Evolutionary conservation across 2,888 invertebrate genomes (phyloP).

Genomic region (Caenorhabditis sp.): DNA sequence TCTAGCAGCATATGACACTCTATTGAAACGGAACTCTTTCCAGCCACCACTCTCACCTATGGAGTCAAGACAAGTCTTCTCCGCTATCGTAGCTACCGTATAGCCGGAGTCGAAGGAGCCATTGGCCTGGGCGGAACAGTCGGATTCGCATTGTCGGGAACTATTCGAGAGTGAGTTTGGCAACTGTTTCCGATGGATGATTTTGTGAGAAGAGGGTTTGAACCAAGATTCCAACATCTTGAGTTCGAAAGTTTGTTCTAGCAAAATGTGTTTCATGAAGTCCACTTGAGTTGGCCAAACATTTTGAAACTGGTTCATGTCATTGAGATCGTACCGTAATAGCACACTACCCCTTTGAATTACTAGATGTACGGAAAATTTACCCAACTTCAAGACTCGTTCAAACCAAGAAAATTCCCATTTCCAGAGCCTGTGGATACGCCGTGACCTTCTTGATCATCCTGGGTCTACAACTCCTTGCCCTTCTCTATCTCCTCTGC

Average conservation of each 20-base stretch:
- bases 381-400: background rate
- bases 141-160: slow-evolving; percentile 83
- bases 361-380: too few species aligned
- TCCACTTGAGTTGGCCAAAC: too few species aligned
- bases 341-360: too few species aligned
- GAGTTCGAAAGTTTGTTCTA: too few species aligned
- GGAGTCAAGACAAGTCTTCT: slow-evolving; percentile 82
- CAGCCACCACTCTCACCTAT: slow-evolving; percentile 83
- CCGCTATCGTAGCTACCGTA: slow-evolving; percentile 80
- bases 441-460: slow-evolving; percentile 82
- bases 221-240: too few species aligned
- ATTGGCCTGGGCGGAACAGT: slow-evolving; percentile 84
- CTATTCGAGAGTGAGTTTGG: slow-evolving; percentile 78
- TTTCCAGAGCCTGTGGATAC: slow-evolving; percentile 83
- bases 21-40: too few species aligned
- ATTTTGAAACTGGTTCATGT: too few species aligned
- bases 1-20: too few species aligned
- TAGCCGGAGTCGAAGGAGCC: slow-evolving; percentile 84
- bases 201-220: too few species aligned
- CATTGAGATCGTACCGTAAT: too few species aligned
- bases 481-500: slow-evolving; percentile 81
- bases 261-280: too few species aligned
- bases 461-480: slow-evolving; percentile 77
- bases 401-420: slow-evolving; percentile 1
- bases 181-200: too few species aligned